Base-by-base conservation (phyloP, 92 coral and sea anemone species). In the Parazoanthus atlanticus region DNA sequence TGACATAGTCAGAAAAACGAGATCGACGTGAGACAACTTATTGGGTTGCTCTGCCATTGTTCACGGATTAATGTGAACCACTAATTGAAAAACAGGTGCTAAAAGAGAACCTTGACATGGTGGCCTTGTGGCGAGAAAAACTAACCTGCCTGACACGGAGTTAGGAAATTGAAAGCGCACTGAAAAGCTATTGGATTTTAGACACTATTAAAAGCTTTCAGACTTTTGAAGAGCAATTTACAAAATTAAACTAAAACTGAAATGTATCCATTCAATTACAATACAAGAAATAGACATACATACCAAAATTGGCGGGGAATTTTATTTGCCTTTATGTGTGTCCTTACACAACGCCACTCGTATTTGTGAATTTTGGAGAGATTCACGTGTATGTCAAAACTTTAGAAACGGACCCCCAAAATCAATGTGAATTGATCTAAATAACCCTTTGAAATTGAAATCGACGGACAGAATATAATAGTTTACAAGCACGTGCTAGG, bases 51-150 rank as follows among this genome's bases (percentile, higher is more conserved):
- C 10, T 25, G 26, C 26, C 69, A 21, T 61, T 61, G 69, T 61
- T 61, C 69, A 25, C n/a, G 69, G 69, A 61, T 61, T 61, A 61
- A 19, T 61, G 69, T 21, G 69, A 61, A 61, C 69, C 69, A 25
- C 69, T 61, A 21, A 61, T 61, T 61, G 69, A 61, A 61, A 61
- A 61, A 61, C 69, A 61, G 69, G 69, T 61, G 69, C 69, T n/a
- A 4, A 61, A 23, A 61, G 58, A 61, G n/a, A 61, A 21, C 0
- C 26, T 61, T 61, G 69, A 61, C 69, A 61, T 4, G 69, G 69
- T 19, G 28, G 69, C 28, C 69, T 61, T 61, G 69, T 61, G 69
- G 69, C 69, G 28, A 61, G 28, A 21, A 61, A 61, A 19, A 5
- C n/a, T 19, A 23, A 19, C 65, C 65, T 56, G 65, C 19, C 23